Conservation (phyloP, 2,888 invertebrate genomes). For the Lamellibrachia satsuma region DNA sequence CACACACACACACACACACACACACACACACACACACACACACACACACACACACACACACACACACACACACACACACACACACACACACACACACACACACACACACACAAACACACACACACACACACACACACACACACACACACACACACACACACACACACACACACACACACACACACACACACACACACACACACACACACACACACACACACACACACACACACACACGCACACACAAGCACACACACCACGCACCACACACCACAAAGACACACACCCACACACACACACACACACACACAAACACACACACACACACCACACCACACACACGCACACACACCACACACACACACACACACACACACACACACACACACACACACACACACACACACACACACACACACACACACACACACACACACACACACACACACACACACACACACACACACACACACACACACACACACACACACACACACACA, state of each 20-base stretch:
- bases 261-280: too few relatives aligned
- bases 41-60: too few relatives aligned
- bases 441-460: neutral
- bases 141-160: neutral
- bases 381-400: neutral
- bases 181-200: neutral
- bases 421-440: neutral
- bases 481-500: neutral
- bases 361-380: neutral
- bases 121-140: too few relatives aligned
- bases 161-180: neutral
- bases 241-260: neutral
- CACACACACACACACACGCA: neutral
- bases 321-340: too few relatives aligned
- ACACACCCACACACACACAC: neutral
- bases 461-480: neutral
- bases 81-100: neutral
- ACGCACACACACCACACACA: neutral
- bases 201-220: neutral
- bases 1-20: too few relatives aligned
- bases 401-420: neutral
- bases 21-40: neutral
- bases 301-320: too few relatives aligned
- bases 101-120: neutral
- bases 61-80: neutral